These are phyloP conservation scores for Chloromyia formosa DNA, from an alignment of 2,888 invertebrate species.

Conservation along the genomic window DNA sequence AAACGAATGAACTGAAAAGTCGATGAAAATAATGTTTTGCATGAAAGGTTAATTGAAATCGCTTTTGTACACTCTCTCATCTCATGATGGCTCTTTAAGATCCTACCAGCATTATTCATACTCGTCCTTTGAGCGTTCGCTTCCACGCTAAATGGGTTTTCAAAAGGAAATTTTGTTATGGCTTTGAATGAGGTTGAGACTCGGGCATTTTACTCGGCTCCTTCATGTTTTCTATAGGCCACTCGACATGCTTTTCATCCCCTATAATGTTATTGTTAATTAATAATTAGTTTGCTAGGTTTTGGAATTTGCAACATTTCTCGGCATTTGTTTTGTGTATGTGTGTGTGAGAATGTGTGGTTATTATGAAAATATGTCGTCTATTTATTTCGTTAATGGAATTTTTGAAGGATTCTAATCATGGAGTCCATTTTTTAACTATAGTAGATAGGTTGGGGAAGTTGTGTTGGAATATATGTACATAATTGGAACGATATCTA, in stretches of 20 bases:
- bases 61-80: conserved; percentile 50
- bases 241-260: conserved; percentile 15
- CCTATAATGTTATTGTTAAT: conserved; percentile 40
- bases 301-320: conserved; percentile 36
- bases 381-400: too few relatives aligned
- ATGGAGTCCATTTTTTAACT: too few relatives aligned
- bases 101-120: conserved; percentile 38
- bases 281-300: conserved; percentile 35
- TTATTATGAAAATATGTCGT: too few relatives aligned
- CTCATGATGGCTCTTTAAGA: conserved; percentile 46
- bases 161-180: conserved; percentile 50
- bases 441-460: too few relatives aligned
- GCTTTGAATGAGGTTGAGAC: conserved; percentile 40
- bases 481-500: too few relatives aligned
- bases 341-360: neutral
- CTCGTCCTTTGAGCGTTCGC: conserved; percentile 46
- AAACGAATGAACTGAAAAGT: conserved; percentile 35
- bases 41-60: conserved; percentile 51
- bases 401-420: too few relatives aligned
- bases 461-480: too few relatives aligned
- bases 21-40: conserved; percentile 47
- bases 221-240: conserved; percentile 23
- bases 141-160: conserved; percentile 47
- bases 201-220: neutral
- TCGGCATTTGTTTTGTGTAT: neutral